A percentile compares a stretch with the other conserved stretches of the same genome.
These are phyloP conservation scores for Danaus chrysippus DNA, from an alignment of 2,888 invertebrate species.

Conservation along the genomic window DNA sequence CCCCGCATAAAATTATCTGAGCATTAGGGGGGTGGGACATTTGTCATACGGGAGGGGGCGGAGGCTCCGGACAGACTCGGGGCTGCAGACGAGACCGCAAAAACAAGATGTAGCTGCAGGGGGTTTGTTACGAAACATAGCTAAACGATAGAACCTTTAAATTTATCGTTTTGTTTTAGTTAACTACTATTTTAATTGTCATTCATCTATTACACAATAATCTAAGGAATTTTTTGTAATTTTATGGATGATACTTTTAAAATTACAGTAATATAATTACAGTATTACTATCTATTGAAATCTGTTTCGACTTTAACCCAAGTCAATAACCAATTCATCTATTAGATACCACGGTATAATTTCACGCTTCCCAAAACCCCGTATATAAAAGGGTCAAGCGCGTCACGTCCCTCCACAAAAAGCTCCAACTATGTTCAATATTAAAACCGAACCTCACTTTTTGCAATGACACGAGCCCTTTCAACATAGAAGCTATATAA, in stretches of 20 bases:
- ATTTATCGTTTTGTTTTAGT: neutral
- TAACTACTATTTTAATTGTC: too few species aligned
- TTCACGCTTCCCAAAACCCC: constrained; percentile 49
- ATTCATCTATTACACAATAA: too few species aligned
- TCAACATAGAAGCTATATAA: constrained; percentile 16
- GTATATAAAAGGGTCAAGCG: constrained; percentile 73
- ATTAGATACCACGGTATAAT: constrained; percentile 36
- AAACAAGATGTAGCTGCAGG: constrained; percentile 65
- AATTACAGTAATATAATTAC: neutral
- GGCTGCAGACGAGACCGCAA: constrained; percentile 76
- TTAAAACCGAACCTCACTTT: constrained; percentile 60
- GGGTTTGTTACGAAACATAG: constrained; percentile 54
- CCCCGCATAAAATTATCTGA: constrained; percentile 75
- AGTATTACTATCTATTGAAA: constrained; percentile 1
- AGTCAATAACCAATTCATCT: constrained; percentile 35
- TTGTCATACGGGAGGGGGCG: constrained; percentile 70
- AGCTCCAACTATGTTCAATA: constrained; percentile 74
- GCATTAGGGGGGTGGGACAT: constrained; percentile 75
- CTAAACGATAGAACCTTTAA: constrained; percentile 43
- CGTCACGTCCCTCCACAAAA: constrained; percentile 66
- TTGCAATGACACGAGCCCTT: constrained; percentile 36
- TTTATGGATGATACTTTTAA: too few species aligned
- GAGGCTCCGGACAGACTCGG: constrained; percentile 62
- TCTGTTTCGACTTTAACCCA: constrained; percentile 14
- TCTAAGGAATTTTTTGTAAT: too few species aligned